Evolutionary conservation across 2,113 vertebrate genomes (phyloP), one percentile per base, ranked within the genome.

Genomic region (Strix uralensis): DNA sequence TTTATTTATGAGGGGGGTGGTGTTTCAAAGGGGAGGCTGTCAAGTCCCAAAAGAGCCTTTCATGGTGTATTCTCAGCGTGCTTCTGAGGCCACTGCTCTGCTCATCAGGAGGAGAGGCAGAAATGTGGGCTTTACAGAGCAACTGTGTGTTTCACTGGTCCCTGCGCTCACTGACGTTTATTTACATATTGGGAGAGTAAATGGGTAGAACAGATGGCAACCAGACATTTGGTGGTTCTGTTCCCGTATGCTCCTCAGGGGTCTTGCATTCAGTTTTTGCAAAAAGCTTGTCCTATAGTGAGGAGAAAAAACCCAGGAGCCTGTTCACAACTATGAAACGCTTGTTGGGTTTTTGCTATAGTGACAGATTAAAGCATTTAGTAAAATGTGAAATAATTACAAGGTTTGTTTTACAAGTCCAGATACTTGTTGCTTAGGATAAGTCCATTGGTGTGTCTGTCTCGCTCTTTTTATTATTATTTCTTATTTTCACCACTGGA

Each of bases 201-300:
- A 98, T 96, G 97, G 96, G 96, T 97, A 98, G 97, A 98, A 98
- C 98, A 98, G 98, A 99, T 98, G 98, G 98, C 97, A 98, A 97
- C 96, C 98, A 98, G 98, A 98, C 98, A 97, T 87, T 98, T 95
- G 92, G 95, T 90, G 86, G 66, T 94, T 97, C 97, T 97, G 94
- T 96, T 95, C 96, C 88, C 95, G 85, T 97, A 79, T 91, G 67
- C 95, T 97, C 97, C 96, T 98, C 97, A 80, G 97, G 97, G 97
- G 97, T 97, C 98, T 98, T 87, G 55, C 96, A 97, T 98, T 98
- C 95, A 97, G 90, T 83, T 96, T 94, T 95, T 95, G 95, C 94
- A 95, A 97, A 96, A 97, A 97, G 78, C 96, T 97, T 96, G 95
- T 97, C 95, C 95, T 95, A 92, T 94, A 96, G 91, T 22, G 89